Percentiles rank a stretch among this genome's conserved stretches.
These are phyloP conservation scores for Brachyptera risi DNA, from an alignment of 2,888 invertebrate genomes.

Conservation along the genomic window DNA sequence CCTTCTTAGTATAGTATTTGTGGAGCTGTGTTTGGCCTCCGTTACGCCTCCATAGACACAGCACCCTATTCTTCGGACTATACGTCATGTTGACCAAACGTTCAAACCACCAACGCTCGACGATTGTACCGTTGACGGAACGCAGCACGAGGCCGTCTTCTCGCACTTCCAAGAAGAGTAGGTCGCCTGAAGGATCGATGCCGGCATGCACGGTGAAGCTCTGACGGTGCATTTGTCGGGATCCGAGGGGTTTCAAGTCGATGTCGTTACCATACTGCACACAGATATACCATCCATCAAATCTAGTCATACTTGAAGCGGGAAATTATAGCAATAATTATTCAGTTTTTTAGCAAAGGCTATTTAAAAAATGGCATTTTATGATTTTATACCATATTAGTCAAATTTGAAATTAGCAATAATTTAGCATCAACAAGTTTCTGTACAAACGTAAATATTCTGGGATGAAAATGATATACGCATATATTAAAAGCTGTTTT, in stretches of 20 bases:
- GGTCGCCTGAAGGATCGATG: constrained; percentile 83
- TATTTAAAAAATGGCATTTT: background rate
- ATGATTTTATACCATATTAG: too few relatives aligned
- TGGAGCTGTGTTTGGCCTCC: constrained; percentile 93
- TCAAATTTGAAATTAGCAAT: too few relatives aligned
- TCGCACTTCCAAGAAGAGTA: constrained; percentile 89
- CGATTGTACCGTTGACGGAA: constrained; percentile 78
- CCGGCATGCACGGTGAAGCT: constrained; percentile 98
- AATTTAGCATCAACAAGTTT: too few relatives aligned
- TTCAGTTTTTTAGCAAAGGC: too few relatives aligned
- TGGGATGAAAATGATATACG: too few relatives aligned
- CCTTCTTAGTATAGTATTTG: constrained; percentile 99
- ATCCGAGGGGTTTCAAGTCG: constrained; percentile 92
- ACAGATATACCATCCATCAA: too few relatives aligned
- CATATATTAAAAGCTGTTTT: too few relatives aligned
- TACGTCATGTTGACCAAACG: constrained; percentile 99
- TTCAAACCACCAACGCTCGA: constrained; percentile 99
- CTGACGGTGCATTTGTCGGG: constrained; percentile 91
- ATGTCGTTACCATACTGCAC: constrained; percentile 87
- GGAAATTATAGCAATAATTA: too few relatives aligned
- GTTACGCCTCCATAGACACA: constrained; percentile 95
- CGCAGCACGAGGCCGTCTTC: constrained; percentile 90
- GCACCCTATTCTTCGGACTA: constrained; percentile 94
- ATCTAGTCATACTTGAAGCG: too few relatives aligned
- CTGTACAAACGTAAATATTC: too few relatives aligned